These are phyloP conservation scores for Rhorus exstirpatorius DNA, from an alignment of 2,888 invertebrate species.

Conservation along the genomic window DNA sequence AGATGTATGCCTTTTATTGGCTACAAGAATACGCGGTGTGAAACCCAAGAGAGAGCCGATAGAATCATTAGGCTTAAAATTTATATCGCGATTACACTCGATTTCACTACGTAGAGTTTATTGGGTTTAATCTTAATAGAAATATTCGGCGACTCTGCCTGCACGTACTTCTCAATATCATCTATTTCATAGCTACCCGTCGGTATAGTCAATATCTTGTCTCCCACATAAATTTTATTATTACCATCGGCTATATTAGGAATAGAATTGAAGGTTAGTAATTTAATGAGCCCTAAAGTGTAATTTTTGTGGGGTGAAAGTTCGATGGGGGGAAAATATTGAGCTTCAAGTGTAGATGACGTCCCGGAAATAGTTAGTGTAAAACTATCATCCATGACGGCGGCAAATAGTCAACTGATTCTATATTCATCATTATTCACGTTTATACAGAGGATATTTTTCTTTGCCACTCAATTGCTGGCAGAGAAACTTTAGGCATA, in stretches of 20 bases:
- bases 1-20: conserved; percentile 33
- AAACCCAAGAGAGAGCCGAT: conserved; percentile 59
- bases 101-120: not conserved
- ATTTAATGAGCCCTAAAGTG: conserved; percentile 77
- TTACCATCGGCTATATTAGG: conserved; percentile 80
- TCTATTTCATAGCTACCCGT: conserved; percentile 80
- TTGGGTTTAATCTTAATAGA: no score
- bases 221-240: conserved; percentile 63
- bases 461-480: conserved; percentile 34
- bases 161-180: conserved; percentile 75
- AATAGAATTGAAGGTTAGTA: conserved; percentile 79
- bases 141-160: conserved; percentile 24
- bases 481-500: conserved; percentile 67
- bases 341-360: conserved; percentile 69
- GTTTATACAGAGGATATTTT: conserved; percentile 37
- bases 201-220: conserved; percentile 75
- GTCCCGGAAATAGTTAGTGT: conserved; percentile 76
- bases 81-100: conserved; percentile 50
- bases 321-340: conserved; percentile 76
- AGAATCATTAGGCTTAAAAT: conserved; percentile 60
- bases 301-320: conserved; percentile 72
- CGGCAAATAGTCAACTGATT: not conserved
- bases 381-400: conserved; percentile 69
- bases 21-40: conserved; percentile 36
- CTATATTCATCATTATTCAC: not conserved